phyloP scores from a whole-genome alignment of 2,113 vertebrate genomes.

The Excalfactoria chinensis region DNA sequence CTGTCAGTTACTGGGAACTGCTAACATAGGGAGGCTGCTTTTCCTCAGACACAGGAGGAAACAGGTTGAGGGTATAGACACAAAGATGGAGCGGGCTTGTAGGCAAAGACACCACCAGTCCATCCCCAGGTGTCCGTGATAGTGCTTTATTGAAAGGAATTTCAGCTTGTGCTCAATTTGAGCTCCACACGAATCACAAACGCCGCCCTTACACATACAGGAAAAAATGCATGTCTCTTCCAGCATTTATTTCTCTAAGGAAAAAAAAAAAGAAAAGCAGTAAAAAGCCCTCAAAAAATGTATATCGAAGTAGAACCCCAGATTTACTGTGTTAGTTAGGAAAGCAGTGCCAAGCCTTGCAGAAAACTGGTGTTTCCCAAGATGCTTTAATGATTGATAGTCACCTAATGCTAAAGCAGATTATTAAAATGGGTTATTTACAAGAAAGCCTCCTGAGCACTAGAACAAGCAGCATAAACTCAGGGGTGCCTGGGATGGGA shows the following conservation, averaged over 20 bases:
- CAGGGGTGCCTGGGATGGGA: background rate
- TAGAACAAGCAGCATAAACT: background rate
- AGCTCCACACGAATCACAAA: background rate
- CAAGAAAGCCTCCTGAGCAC: background rate
- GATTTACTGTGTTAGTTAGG: background rate
- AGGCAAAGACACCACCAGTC: background rate
- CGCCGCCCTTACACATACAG: background rate
- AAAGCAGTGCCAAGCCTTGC: background rate
- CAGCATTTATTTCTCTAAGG: background rate
- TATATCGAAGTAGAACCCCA: background rate
- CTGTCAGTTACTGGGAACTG: background rate
- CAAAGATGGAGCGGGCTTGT: fast-evolving
- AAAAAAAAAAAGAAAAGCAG: background rate
- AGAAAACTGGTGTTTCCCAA: background rate
- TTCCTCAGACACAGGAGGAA: background rate
- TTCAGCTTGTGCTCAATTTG: background rate
- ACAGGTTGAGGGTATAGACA: fast-evolving
- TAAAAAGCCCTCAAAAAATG: background rate
- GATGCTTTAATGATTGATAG: background rate
- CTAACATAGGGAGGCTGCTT: background rate
- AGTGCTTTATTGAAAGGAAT: background rate
- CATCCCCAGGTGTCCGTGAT: background rate
- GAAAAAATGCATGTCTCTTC: background rate
- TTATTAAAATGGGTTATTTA: background rate
- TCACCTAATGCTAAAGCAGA: background rate